A percentile compares a stretch with the other conserved stretches of the same genome.
These are phyloP conservation scores for Diplazon laetatorius DNA, from an alignment of 2,888 invertebrate species.

Conservation along the genomic window DNA sequence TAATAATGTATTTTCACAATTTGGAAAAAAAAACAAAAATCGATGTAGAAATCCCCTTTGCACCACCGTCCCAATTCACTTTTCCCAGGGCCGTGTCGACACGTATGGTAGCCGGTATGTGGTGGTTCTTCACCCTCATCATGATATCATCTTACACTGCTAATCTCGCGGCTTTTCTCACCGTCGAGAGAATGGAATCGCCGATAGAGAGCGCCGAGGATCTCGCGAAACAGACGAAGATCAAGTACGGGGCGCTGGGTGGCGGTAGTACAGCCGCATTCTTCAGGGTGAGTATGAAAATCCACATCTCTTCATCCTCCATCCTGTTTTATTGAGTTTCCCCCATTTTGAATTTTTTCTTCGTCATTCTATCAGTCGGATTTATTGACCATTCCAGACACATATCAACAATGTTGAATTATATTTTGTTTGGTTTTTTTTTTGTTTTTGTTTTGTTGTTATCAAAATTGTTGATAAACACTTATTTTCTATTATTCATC, in stretches of 20 bases:
- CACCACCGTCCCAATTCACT: slow-evolving; percentile 37
- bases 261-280: slow-evolving; percentile 96
- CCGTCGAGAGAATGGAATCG: slow-evolving; percentile 94
- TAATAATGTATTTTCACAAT: not conserved
- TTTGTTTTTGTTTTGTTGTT: too few species aligned
- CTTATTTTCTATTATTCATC: not conserved
- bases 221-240: slow-evolving; percentile 95
- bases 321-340: not conserved
- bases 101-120: slow-evolving; percentile 93
- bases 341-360: not conserved
- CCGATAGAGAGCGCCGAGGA: slow-evolving; percentile 96
- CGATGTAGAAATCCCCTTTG: slow-evolving; percentile 34
- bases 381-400: too few species aligned
- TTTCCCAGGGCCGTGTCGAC: slow-evolving; percentile 92
- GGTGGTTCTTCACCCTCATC: slow-evolving; percentile 97
- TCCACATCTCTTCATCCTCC: not conserved
- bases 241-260: slow-evolving; percentile 96
- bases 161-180: slow-evolving; percentile 96
- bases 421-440: too few species aligned
- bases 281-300: slow-evolving; percentile 87
- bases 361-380: not conserved
- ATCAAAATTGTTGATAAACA: not conserved
- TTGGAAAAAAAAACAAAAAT: not conserved
- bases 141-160: slow-evolving; percentile 97
- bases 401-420: too few species aligned